Base-by-base conservation (phyloP, 2,888 invertebrate genomes). In the Drosophila prolongata region DNA sequence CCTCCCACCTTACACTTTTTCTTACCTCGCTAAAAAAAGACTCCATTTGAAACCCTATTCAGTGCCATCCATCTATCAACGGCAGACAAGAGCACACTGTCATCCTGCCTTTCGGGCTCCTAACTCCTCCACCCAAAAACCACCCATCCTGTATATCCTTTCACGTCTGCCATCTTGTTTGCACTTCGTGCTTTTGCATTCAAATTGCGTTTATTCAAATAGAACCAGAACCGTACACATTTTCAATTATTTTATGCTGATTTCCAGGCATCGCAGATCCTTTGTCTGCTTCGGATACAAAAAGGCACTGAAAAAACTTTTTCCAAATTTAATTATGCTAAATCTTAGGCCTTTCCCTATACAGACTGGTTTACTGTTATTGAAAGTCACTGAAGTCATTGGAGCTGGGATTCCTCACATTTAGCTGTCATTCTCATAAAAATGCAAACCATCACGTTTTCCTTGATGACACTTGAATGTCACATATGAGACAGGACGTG, bases 391-490 rank as follows among this genome's bases (percentile, higher is more conserved):
- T 86, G 78, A 77, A 83, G 87, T 73, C 84, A 80, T 78, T 71
- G 71, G 47, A 37, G 54, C 49, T 27, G 47, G 58, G 58, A 70
- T 43, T 70, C 61, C 54, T 64, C 74, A 71, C 74, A 78, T 83
- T 67, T 73, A 76, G 73, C 78, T 77, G 87, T 78, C 81, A 84
- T 84, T 80, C 87, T 81, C 83, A 87, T 87, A 87, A 80, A 82
- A 86, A 85, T 86, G 87, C 84, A 80, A 78, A 77, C 79, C 80
- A 86, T 72, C 79, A 74, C 82, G 75, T 57, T 69, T 68, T 67
- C 76, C 76, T 75, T 86, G 87, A 88, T 83, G 88, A 88, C 85
- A 86, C 85, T 88, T 88, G 84, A 83, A 86, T 88, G 88, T 88
- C 89, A 80, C 80, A 88, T 80, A 76, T 79, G 84, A 64, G 72